Base-by-base conservation (phyloP, 2,113 vertebrate species). In the Anolis sagrei region DNA sequence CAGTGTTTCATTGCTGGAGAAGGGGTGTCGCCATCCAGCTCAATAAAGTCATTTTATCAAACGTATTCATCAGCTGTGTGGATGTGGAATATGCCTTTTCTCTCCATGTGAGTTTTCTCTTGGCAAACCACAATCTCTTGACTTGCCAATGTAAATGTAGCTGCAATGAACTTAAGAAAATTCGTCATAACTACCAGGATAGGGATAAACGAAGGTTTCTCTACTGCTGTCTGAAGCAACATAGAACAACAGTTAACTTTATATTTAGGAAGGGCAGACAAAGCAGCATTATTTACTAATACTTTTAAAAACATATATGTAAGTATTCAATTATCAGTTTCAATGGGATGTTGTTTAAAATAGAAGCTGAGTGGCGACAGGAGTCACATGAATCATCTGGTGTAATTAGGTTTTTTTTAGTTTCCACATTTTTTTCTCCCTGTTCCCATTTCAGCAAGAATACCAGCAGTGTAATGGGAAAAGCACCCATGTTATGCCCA, bases 261-360 rank as follows among this genome's bases (percentile, higher is more conserved):
- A 86, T 89, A 85, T 92, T 94, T 93, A 78, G 90, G 76, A 86
- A 85, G 78, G 82, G 75, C 7, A 88, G 89, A 93, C 92, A 95
- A 93, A 88, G 70, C 44, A 84, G 87, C 85, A 90, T 93, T 94
- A 85, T 88, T 91, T 94, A 92, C 86, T 58, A 92, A 88, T 88
- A 84, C 68, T 72, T 69, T 86, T 84, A 92, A 93, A 87, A 91
- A 93, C 89, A 87, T 81, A 86, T 18, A 81, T 87, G 76, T 92
- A 89, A 90, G 51, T 58, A 87, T 86, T 93, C 89, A 62, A 88
- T 90, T 92, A 90, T 89, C 85, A 91, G 89, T 79, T 84, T 93
- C 93, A 94, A 68, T 88, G 72, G 86, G 58, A 90, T 90, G 76
- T 88, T 93, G 91, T 93, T 94, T 93, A 92, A 94, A 93, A 91